Conservation (phyloP, 2,888 invertebrate species). For the Agrotis puta region DNA sequence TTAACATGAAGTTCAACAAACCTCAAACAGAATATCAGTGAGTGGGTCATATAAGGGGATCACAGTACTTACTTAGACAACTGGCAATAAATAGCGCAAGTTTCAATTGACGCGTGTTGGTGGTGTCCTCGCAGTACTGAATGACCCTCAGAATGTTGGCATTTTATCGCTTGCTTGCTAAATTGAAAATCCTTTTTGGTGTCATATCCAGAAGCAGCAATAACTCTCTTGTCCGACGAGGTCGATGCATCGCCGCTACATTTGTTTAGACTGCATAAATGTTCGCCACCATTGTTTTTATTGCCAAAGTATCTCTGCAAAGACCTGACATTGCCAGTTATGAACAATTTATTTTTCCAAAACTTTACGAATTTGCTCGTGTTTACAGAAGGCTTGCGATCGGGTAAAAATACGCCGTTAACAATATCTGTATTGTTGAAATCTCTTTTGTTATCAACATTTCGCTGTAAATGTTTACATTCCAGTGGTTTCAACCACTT, state of each 20-base stretch:
- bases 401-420: constrained; percentile 84
- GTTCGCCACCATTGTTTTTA: constrained; percentile 80
- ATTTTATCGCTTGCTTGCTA: constrained; percentile 80
- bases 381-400: constrained; percentile 81
- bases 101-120: constrained; percentile 85
- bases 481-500: constrained; percentile 89
- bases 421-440: constrained; percentile 84
- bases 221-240: constrained; percentile 77
- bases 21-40: neutral
- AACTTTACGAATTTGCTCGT: constrained; percentile 87
- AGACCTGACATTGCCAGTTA: constrained; percentile 86
- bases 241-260: constrained; percentile 76
- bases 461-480: constrained; percentile 89
- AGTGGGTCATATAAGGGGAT: neutral
- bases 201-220: constrained; percentile 71
- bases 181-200: constrained; percentile 77
- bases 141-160: constrained; percentile 86
- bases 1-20: neutral
- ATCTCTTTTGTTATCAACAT: constrained; percentile 86
- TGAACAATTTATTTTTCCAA: constrained; percentile 88
- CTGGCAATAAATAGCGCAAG: constrained; percentile 88
- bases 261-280: constrained; percentile 80
- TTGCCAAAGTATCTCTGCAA: constrained; percentile 86
- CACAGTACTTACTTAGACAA: constrained; percentile 83
- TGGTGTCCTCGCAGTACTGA: constrained; percentile 87